These are phyloP conservation scores for Tetragonula carbonaria DNA, from an alignment of 2,888 invertebrate species.

Conservation along the genomic window DNA sequence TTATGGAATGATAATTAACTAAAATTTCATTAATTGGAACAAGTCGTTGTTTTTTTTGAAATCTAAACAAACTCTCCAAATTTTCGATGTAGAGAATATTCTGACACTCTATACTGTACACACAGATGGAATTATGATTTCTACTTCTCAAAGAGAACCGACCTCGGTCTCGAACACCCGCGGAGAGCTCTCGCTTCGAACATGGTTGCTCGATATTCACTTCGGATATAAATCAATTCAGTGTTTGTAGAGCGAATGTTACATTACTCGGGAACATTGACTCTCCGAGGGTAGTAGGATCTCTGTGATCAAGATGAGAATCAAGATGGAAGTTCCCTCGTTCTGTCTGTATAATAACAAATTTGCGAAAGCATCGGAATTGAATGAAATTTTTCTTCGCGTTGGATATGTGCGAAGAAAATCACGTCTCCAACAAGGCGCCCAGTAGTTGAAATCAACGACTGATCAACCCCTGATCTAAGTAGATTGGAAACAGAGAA, in stretches of 20 bases:
- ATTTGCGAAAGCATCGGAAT: constrained; percentile 15
- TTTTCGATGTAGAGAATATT: background rate
- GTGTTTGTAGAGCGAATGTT: constrained; percentile 14
- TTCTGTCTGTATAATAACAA: background rate
- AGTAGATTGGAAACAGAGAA: background rate
- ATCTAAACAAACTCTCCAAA: too few relatives aligned
- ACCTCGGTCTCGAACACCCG: constrained; percentile 31
- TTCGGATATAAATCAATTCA: constrained; percentile 35
- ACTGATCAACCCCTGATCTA: background rate
- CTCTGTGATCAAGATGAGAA: background rate
- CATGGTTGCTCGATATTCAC: constrained; percentile 49
- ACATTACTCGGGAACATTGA: background rate
- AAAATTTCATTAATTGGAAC: too few relatives aligned
- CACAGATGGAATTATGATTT: constrained; percentile 12
- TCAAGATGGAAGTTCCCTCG: background rate
- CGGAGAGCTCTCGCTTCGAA: constrained; percentile 20
- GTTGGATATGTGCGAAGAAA: constrained; percentile 13
- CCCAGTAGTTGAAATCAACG: background rate
- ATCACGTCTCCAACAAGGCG: constrained; percentile 8
- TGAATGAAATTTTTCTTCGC: background rate
- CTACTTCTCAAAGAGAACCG: background rate
- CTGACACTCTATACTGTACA: background rate
- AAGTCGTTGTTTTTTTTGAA: too few relatives aligned
- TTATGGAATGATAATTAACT: too few relatives aligned
- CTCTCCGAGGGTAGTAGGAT: constrained; percentile 3